A percentile compares a stretch with the other conserved stretches of the same genome.
Conservation (phyloP, 2,888 invertebrate species). For the Calameuta filiformis region DNA sequence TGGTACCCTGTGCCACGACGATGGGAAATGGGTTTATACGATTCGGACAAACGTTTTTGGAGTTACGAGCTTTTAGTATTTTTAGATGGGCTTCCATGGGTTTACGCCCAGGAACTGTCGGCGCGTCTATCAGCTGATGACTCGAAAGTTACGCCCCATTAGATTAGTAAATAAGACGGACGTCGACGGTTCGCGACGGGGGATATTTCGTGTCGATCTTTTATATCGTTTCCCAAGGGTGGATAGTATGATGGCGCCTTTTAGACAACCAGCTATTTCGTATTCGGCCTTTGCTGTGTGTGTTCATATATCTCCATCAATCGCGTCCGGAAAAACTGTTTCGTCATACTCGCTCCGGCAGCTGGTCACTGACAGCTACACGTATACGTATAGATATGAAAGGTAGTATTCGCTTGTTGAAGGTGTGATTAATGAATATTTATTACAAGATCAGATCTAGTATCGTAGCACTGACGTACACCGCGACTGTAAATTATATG, state of each 20-base stretch:
- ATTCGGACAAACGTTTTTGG: constrained; percentile 15
- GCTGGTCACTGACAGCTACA: not conserved
- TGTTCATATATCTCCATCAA: constrained; percentile 14
- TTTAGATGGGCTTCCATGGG: not conserved
- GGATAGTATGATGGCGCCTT: not conserved
- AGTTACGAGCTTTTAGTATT: constrained; percentile 18
- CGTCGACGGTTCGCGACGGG: not conserved
- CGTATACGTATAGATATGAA: not conserved
- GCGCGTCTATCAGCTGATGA: constrained; percentile 51
- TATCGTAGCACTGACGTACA: not conserved
- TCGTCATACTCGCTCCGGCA: constrained; percentile 9
- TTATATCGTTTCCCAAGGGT: not conserved
- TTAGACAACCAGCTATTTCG: not conserved
- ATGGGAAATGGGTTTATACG: not conserved
- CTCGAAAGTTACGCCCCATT: constrained; percentile 50
- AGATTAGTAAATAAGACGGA: constrained; percentile 42
- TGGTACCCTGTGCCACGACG: not conserved
- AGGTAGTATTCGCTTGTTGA: constrained; percentile 11
- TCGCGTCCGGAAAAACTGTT: constrained; percentile 13
- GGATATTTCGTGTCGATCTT: not conserved
- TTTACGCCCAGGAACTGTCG: constrained; percentile 14
- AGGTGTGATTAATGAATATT: constrained; percentile 19
- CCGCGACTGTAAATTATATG: not conserved
- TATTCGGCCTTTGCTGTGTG: not conserved
- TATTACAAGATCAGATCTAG: constrained; percentile 13